phyloP scores from a whole-genome alignment of 2,797 vertebrate species.

The Myotis vivesi region DNA sequence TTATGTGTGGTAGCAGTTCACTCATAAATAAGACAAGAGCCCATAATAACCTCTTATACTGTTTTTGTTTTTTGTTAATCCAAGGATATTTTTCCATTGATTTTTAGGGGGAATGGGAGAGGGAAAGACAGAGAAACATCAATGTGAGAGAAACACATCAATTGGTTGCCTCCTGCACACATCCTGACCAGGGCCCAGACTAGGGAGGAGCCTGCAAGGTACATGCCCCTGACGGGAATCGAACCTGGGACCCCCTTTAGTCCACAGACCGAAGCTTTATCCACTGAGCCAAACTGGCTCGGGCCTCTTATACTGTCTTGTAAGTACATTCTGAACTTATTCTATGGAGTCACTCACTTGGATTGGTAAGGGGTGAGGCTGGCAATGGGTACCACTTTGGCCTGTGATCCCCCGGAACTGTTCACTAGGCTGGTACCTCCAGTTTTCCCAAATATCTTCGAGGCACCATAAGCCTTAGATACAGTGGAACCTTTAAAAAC shows the following conservation, averaged over 20 bases:
- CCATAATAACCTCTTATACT: not conserved
- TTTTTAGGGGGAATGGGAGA: too few relatives aligned
- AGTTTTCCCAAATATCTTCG: conserved; percentile 86
- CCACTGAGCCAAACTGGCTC: too few relatives aligned
- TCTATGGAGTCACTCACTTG: conserved; percentile 88
- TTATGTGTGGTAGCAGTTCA: not conserved
- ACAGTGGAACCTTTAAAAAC: conserved; percentile 79
- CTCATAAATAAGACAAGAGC: not conserved
- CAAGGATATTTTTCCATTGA: too few relatives aligned
- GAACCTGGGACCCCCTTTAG: too few relatives aligned
- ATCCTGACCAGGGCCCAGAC: too few relatives aligned
- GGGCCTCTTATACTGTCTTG: not conserved
- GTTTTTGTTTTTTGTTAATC: too few relatives aligned
- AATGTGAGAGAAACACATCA: too few relatives aligned
- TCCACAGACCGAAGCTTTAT: too few relatives aligned
- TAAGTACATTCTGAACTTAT: not conserved
- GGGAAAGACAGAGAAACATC: too few relatives aligned
- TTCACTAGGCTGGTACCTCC: conserved; percentile 78
- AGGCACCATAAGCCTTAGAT: conserved; percentile 82
- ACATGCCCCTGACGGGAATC: too few relatives aligned
- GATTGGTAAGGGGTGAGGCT: conserved; percentile 98
- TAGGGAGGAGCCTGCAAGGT: too few relatives aligned
- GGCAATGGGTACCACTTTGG: conserved; percentile 95
- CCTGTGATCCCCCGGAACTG: conserved; percentile 89
- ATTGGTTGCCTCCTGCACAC: too few relatives aligned